Percentiles rank a stretch among this genome's conserved stretches.
Conservation (phyloP, 2,888 invertebrate species). For the Aromia moschata region DNA sequence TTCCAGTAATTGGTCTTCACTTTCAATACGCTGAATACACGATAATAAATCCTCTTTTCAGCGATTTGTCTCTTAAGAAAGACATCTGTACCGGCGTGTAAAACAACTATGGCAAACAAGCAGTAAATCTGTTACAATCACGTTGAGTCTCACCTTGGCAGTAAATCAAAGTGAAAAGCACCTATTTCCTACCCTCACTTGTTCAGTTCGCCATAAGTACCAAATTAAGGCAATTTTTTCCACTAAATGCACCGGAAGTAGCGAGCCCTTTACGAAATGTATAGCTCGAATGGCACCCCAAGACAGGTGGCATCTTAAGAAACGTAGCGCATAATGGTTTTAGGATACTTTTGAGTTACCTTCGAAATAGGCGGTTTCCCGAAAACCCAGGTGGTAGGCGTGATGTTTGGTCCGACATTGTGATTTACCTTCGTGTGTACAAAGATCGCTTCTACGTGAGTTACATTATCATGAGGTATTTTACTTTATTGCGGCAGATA, state of each 20-base stretch:
- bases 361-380: constrained; percentile 44
- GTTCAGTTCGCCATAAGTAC: constrained; percentile 49
- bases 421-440: constrained; percentile 20
- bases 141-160: constrained; percentile 29
- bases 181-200: constrained; percentile 43
- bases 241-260: constrained; percentile 50
- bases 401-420: constrained; percentile 53
- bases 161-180: constrained; percentile 40
- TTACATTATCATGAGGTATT: constrained; percentile 33
- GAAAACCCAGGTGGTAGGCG: constrained; percentile 59
- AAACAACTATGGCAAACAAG: constrained; percentile 31
- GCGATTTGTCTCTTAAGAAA: constrained; percentile 37
- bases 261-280: constrained; percentile 42
- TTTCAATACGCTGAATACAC: constrained; percentile 10
- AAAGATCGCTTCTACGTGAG: constrained; percentile 39
- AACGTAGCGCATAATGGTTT: constrained; percentile 43
- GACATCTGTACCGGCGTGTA: constrained; percentile 41
- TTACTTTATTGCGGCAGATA: constrained; percentile 35
- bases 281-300: constrained; percentile 48
- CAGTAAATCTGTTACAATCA: constrained; percentile 30
- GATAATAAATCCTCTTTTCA: constrained; percentile 33
- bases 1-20: constrained; percentile 16
- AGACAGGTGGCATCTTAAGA: constrained; percentile 54
- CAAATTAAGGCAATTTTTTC: constrained; percentile 52
- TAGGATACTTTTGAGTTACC: constrained; percentile 39